Base-by-base conservation (phyloP, 1,140 invertebrate species). In the Drosophila ogumai region DNA sequence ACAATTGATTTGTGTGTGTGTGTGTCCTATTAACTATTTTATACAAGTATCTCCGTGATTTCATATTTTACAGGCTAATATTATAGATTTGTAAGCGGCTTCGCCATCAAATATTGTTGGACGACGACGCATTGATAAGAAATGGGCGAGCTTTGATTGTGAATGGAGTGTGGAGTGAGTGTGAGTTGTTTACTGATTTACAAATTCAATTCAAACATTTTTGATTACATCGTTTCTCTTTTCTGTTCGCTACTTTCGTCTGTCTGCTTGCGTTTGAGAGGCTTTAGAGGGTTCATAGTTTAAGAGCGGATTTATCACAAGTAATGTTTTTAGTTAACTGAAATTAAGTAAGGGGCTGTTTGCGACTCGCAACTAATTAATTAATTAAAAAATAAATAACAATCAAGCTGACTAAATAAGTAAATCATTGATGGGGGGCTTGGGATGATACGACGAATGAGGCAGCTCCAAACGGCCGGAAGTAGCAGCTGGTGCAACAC, bases 331-430 rank as follows among this genome's bases (percentile, higher is more conserved):
- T 59, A 61, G 56, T 65, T 44, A 36, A 36, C 54, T 38, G 46
- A 49, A 66, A 43, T 69, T 69, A 69, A 69, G 66, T 69, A 67
- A 44, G 28, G 34, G 63, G 66, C 61, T 44, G 32, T 22, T 13
- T 15, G 50, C 50, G 50, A 49, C 47, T 64, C 28, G 59, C 32
- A 50, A 57, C 47, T 67, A 67, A 65, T 57, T 65, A 75, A 67
- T 59, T 75, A 69, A 66, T 82, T 82, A 80, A 67, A 79, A 81
- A 85, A 85, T 88, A 88, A 88, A 88, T 88, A 88, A 88, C 85
- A 90, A 90, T 73, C 50, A 81, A 67, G 55, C 75, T 88, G 79
- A 88, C 82, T 80, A 82, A 72, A 72, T 41, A 32, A 71, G 74
- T 76, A 74, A 78, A 76, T 46, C 47, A 66, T 67, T 34, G 46